phyloP scores from a whole-genome alignment of 2,888 invertebrate genomes.

The Drosophila picticornis region DNA sequence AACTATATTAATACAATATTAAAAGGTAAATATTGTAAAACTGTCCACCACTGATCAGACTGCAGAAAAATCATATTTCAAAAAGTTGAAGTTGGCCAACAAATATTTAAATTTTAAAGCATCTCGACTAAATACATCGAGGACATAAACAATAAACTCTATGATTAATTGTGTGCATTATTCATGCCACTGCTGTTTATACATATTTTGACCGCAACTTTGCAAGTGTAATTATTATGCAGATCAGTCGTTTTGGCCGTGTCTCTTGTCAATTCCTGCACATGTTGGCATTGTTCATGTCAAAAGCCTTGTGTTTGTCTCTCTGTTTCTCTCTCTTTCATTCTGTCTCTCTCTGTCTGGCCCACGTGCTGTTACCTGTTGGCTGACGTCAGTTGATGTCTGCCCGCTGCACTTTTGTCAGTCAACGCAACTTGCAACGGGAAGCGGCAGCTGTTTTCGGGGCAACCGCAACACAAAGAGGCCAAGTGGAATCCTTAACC shows the following conservation, averaged over 20 bases:
- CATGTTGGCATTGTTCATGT: conserved; percentile 55
- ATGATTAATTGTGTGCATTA: neutral
- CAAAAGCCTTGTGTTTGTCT: conserved; percentile 25
- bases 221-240: conserved; percentile 42
- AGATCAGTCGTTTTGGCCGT: conserved; percentile 20
- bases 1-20: neutral
- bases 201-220: neutral
- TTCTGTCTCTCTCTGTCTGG: neutral
- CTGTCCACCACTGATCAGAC: too few species aligned
- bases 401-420: conserved; percentile 29
- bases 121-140: neutral
- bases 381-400: conserved; percentile 32
- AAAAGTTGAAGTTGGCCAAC: neutral
- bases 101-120: neutral
- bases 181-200: neutral
- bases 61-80: too few species aligned
- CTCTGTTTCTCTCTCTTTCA: neutral
- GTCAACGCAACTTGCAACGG: conserved; percentile 26
- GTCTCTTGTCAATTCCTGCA: conserved; percentile 54
- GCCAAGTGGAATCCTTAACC: conserved; percentile 42
- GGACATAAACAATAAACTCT: neutral
- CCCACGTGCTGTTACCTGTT: conserved; percentile 35
- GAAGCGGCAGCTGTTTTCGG: conserved; percentile 55
- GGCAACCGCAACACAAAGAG: conserved; percentile 39
- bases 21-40: too few species aligned